These are phyloP conservation scores for Crotalus viridis DNA, from an alignment of 2,113 vertebrate genomes.

Conservation along the genomic window DNA sequence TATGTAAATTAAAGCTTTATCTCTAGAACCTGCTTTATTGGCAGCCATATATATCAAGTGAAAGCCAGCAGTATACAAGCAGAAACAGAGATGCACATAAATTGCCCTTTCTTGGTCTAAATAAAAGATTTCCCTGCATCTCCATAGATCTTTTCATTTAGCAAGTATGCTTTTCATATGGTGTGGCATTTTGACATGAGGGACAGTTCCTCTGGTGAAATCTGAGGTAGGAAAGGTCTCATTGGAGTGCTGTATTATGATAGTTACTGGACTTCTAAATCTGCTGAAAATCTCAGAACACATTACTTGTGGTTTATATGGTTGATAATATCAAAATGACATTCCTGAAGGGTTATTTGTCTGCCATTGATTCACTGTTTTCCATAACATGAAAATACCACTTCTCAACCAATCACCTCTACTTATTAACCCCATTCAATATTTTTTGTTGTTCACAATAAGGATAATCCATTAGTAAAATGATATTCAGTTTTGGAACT, in stretches of 20 bases:
- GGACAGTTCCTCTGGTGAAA: background rate
- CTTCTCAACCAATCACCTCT: background rate
- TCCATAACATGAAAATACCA: background rate
- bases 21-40: background rate
- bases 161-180: background rate
- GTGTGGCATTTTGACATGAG: background rate
- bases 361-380: background rate
- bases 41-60: background rate
- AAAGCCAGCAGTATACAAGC: background rate
- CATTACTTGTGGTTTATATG: background rate
- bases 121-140: background rate
- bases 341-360: background rate
- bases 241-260: background rate
- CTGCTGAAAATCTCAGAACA: background rate
- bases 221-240: background rate
- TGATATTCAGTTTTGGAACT: constrained; percentile 2
- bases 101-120: background rate
- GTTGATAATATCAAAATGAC: background rate
- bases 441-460: background rate
- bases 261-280: background rate
- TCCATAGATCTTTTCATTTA: background rate
- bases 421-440: constrained; percentile 11
- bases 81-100: background rate
- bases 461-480: constrained; percentile 12
- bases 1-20: background rate